These are phyloP conservation scores for Phenacoccus solenopsis DNA, from an alignment of 1,140 invertebrate species.

Conservation along the genomic window DNA sequence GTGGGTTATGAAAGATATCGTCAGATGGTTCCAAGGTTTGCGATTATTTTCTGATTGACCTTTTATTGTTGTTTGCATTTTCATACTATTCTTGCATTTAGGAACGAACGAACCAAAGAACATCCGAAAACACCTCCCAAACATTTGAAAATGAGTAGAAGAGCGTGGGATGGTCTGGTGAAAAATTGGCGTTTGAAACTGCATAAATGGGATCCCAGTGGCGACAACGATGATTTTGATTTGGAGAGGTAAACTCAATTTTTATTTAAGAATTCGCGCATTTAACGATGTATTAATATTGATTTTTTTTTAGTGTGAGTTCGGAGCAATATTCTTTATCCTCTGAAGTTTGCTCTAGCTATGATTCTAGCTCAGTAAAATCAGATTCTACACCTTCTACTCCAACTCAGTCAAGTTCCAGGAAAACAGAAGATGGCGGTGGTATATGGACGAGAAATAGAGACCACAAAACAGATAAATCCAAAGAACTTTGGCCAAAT, in stretches of 20 bases:
- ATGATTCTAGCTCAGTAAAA: neutral
- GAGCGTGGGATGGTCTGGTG: conserved; percentile 80
- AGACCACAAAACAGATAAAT: neutral
- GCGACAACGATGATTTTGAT: conserved; percentile 27
- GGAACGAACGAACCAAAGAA: conserved; percentile 46
- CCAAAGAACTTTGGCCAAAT: neutral
- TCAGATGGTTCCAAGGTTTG: conserved; percentile 57
- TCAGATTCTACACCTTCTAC: conserved; percentile 3
- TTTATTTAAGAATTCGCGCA: neutral
- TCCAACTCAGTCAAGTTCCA: neutral
- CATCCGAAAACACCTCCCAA: conserved; percentile 83
- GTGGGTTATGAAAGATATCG: conserved; percentile 71
- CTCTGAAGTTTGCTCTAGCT: neutral
- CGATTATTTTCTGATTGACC: conserved; percentile 20
- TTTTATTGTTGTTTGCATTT: conserved; percentile 12
- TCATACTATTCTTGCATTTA: conserved; percentile 30
- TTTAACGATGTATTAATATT: neutral
- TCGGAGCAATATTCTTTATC: neutral
- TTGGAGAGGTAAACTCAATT: neutral
- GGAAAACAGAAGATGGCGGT: neutral
- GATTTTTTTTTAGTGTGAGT: neutral
- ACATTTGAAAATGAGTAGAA: conserved; percentile 67
- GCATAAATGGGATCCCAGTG: conserved; percentile 64
- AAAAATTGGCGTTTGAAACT: conserved; percentile 73
- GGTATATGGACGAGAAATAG: neutral